phyloP scores from a whole-genome alignment of 2,888 invertebrate genomes.

The Gerris lacustris region DNA sequence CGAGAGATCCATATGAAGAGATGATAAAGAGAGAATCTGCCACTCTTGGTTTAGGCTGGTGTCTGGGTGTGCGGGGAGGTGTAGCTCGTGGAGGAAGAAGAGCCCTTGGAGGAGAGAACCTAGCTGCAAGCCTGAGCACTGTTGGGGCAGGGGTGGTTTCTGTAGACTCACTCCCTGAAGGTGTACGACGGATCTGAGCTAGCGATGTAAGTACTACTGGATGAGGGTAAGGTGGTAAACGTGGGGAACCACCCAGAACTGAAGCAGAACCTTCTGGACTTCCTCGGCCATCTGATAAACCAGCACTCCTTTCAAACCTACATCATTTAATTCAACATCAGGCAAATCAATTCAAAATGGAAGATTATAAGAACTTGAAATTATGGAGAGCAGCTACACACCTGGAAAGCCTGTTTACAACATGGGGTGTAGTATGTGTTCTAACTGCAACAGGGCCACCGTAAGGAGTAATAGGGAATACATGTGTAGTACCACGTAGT shows the following conservation, averaged over 20 bases:
- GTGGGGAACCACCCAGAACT: constrained; percentile 18
- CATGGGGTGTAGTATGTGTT: constrained; percentile 87
- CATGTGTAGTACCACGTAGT: constrained; percentile 90
- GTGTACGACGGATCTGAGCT: constrained; percentile 47
- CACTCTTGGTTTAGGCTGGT: constrained; percentile 32
- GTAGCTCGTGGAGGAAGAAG: constrained; percentile 36
- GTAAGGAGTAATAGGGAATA: constrained; percentile 93
- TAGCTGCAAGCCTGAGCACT: constrained; percentile 12
- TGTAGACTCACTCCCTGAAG: not conserved
- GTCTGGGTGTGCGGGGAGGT: constrained; percentile 11
- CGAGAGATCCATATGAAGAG: constrained; percentile 73
- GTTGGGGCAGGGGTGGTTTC: not conserved
- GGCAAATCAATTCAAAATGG: not conserved
- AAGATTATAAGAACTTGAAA: not conserved
- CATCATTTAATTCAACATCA: not conserved
- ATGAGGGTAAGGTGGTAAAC: constrained; percentile 23
- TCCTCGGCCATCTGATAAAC: constrained; percentile 60
- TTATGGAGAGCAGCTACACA: constrained; percentile 13
- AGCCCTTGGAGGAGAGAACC: constrained; percentile 22
- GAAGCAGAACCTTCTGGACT: constrained; percentile 43
- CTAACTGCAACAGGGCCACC: constrained; percentile 82
- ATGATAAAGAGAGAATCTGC: constrained; percentile 80
- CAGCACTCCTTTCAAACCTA: constrained; percentile 91
- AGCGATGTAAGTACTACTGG: constrained; percentile 42
- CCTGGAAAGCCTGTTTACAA: constrained; percentile 78